Evolutionary conservation across 1,140 invertebrate species (phyloP).

Genomic region (Lanistes nyassanus): DNA sequence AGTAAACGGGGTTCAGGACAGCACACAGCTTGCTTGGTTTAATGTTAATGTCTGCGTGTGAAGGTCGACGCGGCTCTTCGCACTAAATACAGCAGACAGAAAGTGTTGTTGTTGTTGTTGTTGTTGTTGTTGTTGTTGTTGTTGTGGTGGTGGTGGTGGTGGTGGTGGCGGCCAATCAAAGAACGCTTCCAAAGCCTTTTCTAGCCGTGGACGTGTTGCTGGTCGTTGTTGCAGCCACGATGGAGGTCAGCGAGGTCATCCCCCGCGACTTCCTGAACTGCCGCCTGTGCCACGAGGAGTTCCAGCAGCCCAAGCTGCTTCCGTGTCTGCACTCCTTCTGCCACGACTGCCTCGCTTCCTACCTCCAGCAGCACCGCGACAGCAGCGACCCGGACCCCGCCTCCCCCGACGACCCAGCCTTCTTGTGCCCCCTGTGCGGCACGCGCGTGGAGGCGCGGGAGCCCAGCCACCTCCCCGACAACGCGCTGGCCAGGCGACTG

Average conservation of each 20-base stretch:
- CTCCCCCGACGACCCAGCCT: slow-evolving; percentile 31
- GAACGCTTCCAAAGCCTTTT: not conserved
- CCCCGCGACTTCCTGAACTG: slow-evolving; percentile 57
- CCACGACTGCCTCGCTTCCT: slow-evolving; percentile 76
- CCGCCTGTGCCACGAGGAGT: slow-evolving; percentile 60
- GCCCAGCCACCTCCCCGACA: slow-evolving; percentile 38
- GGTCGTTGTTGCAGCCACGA: slow-evolving; percentile 35
- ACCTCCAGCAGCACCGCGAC: slow-evolving; percentile 33
- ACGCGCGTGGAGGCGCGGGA: slow-evolving; percentile 40
- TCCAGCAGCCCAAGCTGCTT: slow-evolving; percentile 78
- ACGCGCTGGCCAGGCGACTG: slow-evolving; percentile 51
- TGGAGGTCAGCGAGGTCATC: slow-evolving; percentile 51
- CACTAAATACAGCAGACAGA: no score
- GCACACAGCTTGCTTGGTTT: not conserved
- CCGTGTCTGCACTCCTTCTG: slow-evolving; percentile 94
- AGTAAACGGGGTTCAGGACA: no score
- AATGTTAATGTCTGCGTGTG: not conserved
- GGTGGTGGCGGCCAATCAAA: not conserved
- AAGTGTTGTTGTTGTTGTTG: no score
- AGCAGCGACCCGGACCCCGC: not conserved
- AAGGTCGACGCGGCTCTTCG: not conserved
- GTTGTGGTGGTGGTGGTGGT: no score
- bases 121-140: no score
- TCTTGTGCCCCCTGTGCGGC: slow-evolving; percentile 51
- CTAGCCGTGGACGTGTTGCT: not conserved